Conservation (phyloP, 2,113 vertebrate species). For the Otus sunia region DNA sequence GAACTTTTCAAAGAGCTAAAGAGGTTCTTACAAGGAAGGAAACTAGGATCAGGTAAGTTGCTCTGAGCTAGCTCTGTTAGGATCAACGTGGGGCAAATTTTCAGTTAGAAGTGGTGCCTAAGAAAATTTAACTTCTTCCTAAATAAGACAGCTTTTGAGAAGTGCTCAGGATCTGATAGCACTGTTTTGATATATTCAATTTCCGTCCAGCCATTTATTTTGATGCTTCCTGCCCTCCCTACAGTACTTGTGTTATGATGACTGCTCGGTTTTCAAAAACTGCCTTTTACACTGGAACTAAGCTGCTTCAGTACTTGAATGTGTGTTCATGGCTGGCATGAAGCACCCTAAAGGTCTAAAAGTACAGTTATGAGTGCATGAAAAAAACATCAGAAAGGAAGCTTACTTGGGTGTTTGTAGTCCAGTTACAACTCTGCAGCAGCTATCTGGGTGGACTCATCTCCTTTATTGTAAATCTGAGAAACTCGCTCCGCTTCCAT, state of each 20-base stretch:
- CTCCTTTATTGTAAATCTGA: neutral
- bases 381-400: neutral
- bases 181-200: neutral
- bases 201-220: neutral
- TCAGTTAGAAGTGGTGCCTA: rapidly evolving
- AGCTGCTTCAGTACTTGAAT: too few relatives aligned
- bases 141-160: neutral
- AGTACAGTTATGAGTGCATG: rapidly evolving
- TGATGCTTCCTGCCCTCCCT: neutral
- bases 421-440: too few relatives aligned
- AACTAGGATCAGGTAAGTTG: rapidly evolving
- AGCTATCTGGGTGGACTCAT: neutral
- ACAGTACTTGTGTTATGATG: too few relatives aligned
- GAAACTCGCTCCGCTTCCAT: rapidly evolving
- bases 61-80: neutral
- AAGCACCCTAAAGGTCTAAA: too few relatives aligned
- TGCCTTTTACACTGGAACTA: neutral
- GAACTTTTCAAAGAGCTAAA: neutral
- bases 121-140: neutral
- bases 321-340: neutral
- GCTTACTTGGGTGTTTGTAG: rapidly evolving
- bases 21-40: neutral
- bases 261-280: neutral
- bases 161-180: neutral
- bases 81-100: neutral